These are phyloP conservation scores for Nasonia longicornis DNA, from an alignment of 1,140 invertebrate species.

Conservation along the genomic window DNA sequence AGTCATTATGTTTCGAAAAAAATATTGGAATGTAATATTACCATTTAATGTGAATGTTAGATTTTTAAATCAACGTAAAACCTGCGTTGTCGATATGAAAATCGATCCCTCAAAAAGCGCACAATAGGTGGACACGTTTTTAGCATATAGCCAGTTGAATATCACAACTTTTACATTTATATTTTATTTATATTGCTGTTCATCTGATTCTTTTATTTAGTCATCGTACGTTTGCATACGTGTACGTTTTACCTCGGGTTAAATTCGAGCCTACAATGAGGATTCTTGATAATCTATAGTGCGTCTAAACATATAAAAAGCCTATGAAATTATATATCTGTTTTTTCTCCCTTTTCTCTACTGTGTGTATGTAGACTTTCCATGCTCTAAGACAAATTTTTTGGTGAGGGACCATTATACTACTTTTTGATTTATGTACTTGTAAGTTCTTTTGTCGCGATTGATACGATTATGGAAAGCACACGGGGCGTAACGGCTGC, in stretches of 20 bases:
- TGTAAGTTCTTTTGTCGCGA: not conserved
- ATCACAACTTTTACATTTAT: not conserved
- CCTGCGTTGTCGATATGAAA: too few relatives aligned
- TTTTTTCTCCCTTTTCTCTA: slow-evolving; percentile 7
- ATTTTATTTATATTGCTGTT: slow-evolving; percentile 29
- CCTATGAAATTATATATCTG: not conserved
- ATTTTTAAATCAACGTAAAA: not conserved
- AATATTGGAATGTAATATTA: not conserved
- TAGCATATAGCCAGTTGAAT: slow-evolving; percentile 12
- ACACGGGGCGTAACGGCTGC: not conserved
- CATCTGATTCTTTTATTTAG: not conserved
- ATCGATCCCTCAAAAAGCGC: not conserved
- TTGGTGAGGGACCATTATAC: slow-evolving; percentile 22
- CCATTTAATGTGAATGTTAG: not conserved
- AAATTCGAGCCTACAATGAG: not conserved
- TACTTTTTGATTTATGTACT: slow-evolving; percentile 10
- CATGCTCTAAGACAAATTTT: not conserved
- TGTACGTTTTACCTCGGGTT: not conserved
- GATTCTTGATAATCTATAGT: not conserved
- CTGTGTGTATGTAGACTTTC: slow-evolving; percentile 8
- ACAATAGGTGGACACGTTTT: slow-evolving; percentile 44
- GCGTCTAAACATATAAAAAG: not conserved
- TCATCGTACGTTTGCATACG: not conserved
- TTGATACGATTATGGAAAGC: not conserved
- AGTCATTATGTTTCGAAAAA: not conserved